Evolutionary conservation across 1,140 invertebrate species (phyloP), one percentile per base, ranked within the genome.

Genomic region (Aphis gossypii): DNA sequence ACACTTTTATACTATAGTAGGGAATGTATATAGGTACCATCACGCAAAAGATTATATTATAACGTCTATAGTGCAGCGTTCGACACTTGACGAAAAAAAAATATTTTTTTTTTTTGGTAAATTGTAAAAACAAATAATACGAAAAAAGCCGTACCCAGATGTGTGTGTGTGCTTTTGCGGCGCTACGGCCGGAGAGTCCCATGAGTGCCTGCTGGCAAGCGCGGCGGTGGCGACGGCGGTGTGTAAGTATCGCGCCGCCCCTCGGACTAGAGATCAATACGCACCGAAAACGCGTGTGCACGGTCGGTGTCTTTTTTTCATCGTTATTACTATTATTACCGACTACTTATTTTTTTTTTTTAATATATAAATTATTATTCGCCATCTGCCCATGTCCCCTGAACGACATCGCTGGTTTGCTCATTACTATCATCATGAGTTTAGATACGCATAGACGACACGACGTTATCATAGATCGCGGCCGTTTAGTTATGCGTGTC

Each of bases 191-290:
- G 30, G 25, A 54, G 60, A 91, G 68, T 83, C 91, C 76, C 91
- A 84, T 92, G 84, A 92, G 91, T 92, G 76, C n/a, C 91, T 54
- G 35, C 60, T 82, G 91, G 82, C 91, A 48, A 92, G 46, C 46
- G 46, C 41, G 46, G 48, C 91, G 76, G 14, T 30, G 44, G 44
- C 30, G 30, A 76, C 38, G 41, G 84, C 25, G 84, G 48, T 54
- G 87, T 89, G 48, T 54, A 54, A 44, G 35, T 89, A 89, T 93
- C 82, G 92, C 82, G 82, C 92, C 92, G 92, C 92, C 92, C 92
- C 92, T 93, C 82, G 48, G 92, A 86, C 92, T 41, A 51, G 82
- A 93, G 92, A 93, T 93, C 92, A 86, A 93, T 93, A 93, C 92
- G 82, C 92, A 56, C 76, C 82, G 35, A 54, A 86, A 93, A 93